Base-by-base conservation (phyloP, 2,888 invertebrate species). In the Eulithis testata region DNA sequence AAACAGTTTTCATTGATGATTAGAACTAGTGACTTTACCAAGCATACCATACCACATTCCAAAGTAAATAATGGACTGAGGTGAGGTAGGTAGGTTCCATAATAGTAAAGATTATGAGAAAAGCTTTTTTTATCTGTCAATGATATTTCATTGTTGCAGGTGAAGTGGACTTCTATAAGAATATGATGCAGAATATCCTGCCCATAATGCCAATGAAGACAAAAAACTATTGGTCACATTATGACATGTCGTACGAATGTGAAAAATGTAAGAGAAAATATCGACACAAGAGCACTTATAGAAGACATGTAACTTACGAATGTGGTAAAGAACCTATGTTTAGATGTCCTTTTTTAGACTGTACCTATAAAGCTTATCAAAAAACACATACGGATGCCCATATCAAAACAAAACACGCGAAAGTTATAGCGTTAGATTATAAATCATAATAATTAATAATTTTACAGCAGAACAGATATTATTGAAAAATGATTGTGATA, bases 211-310 rank as follows among this genome's bases (percentile, higher is more conserved):
- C 91, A 72, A 91, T 92, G 88, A 93, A 93, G 87, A 90, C 91
- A 70, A 93, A 93, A 85, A 91, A 91, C 77, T 93, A 86, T 78
- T 92, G 93, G 91, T 88, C 91, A 6, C 90, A 89, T 58, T 92
- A 89, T 73, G 91, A 92, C 71, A 87, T 88, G 81, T 86, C 86
- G 61, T 93, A 87, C 68, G 93, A 94, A 74, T 95, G 96, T 82
- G 94, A 94, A 69, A 94, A 94, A 73, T 96, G 97, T 84, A 94
- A 95, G 80, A 94, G 96, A 83, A 95, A 95, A 76, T 97, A 97
- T 86, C 95, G 95, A 73, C 96, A 95, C 89, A 95, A 95, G 87
- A 95, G 95, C 75, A 95, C 96, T 31, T 94, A 96, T 76, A 94
- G 95, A 79, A 94, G 96, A 77, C 96, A 96, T 81, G 88, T 95